Evolutionary conservation across 2,888 invertebrate species (phyloP).

Genomic region (Plutella xylostella): DNA sequence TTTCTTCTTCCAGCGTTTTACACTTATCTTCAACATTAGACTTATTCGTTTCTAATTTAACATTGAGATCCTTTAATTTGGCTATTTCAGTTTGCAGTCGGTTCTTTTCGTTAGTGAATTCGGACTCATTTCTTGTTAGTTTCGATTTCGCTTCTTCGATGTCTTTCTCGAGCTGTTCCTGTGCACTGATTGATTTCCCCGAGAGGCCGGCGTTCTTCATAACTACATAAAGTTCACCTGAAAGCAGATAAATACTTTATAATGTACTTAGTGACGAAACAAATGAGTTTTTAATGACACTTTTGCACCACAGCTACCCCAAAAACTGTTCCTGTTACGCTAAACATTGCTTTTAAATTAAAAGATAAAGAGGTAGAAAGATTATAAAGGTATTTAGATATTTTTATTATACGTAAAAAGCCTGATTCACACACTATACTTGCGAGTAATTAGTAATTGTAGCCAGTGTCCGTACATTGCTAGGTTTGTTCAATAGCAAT

Average conservation of each 20-base stretch:
- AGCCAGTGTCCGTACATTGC: too few relatives aligned
- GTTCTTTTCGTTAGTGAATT: slow-evolving; percentile 64
- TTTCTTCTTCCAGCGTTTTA: slow-evolving; percentile 48
- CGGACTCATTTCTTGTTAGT: slow-evolving; percentile 56
- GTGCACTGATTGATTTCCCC: slow-evolving; percentile 57
- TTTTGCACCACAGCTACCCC: too few relatives aligned
- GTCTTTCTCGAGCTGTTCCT: slow-evolving; percentile 57
- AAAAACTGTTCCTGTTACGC: too few relatives aligned
- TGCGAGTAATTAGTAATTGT: too few relatives aligned
- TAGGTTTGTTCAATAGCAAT: too few relatives aligned
- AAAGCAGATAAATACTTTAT: slow-evolving; percentile 13
- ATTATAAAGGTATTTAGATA: too few relatives aligned
- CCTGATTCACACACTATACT: too few relatives aligned
- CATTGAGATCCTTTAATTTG: slow-evolving; percentile 63
- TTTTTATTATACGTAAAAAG: too few relatives aligned
- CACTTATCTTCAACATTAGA: slow-evolving; percentile 39
- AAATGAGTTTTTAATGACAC: too few relatives aligned
- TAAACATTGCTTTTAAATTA: too few relatives aligned
- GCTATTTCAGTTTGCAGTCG: slow-evolving; percentile 58
- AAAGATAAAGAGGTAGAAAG: too few relatives aligned
- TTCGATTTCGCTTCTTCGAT: slow-evolving; percentile 67
- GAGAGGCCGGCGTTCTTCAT: slow-evolving; percentile 71
- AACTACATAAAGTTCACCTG: slow-evolving; percentile 71
- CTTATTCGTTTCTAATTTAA: slow-evolving; percentile 56
- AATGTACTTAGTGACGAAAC: neutral